phyloP scores from a whole-genome alignment of 1,140 invertebrate genomes.

The Drosophila carrolli region DNA sequence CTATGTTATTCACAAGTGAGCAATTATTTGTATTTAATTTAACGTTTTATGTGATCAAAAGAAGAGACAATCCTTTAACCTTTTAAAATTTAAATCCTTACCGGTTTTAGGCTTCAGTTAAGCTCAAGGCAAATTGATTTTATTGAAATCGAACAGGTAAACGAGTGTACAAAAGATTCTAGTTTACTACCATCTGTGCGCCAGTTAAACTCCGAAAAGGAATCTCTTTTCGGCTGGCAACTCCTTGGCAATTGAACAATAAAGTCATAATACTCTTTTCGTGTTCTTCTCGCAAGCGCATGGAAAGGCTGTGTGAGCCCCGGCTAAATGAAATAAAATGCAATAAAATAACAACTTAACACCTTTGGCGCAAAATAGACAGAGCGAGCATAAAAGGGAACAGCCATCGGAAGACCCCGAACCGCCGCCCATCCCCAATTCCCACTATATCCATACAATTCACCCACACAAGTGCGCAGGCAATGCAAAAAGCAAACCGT shows the following conservation, averaged over 20 bases:
- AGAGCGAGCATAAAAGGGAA: constrained; percentile 58
- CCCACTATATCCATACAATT: constrained; percentile 1
- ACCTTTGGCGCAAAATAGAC: constrained; percentile 58
- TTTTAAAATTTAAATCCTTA: constrained; percentile 1
- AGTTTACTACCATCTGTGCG: neutral
- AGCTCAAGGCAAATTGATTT: constrained; percentile 24
- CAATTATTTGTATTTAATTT: no score
- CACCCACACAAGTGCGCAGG: constrained; percentile 67
- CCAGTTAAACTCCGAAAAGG: constrained; percentile 13
- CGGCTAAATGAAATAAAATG: constrained; percentile 61
- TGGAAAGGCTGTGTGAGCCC: constrained; percentile 34
- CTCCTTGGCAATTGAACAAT: constrained; percentile 57
- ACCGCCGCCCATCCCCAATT: neutral
- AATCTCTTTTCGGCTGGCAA: constrained; percentile 9
- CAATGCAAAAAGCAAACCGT: constrained; percentile 81
- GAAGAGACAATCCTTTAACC: neutral
- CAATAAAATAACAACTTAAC: constrained; percentile 68
- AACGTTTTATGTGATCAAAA: neutral
- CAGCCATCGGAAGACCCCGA: constrained; percentile 4
- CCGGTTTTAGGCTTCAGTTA: constrained; percentile 1
- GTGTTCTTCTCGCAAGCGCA: constrained; percentile 6
- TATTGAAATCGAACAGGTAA: constrained; percentile 10
- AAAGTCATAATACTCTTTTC: constrained; percentile 59
- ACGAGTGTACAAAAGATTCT: constrained; percentile 14
- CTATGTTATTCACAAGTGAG: neutral